Evolutionary conservation across 1,140 invertebrate genomes (phyloP).

Genomic region (Globodera ellingtonae): DNA sequence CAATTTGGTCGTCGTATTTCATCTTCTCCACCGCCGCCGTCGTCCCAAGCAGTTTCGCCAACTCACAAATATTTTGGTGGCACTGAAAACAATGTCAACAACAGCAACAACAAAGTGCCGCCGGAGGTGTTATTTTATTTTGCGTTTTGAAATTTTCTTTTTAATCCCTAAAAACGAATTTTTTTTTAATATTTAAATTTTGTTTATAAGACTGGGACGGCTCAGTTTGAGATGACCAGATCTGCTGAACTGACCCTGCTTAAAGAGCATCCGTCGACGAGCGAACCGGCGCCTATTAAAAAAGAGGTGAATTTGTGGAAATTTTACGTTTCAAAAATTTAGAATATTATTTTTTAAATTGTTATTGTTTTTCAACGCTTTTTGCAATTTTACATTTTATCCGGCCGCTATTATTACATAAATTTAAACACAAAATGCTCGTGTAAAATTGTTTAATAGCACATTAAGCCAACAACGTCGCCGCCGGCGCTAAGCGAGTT

Average conservation of each 20-base stretch:
- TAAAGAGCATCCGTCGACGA: conserved; percentile 21
- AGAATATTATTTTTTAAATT: neutral
- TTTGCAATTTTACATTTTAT: no score
- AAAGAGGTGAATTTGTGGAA: conserved; percentile 10
- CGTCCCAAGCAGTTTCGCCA: neutral
- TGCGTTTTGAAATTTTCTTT: neutral
- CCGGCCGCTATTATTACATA: no score
- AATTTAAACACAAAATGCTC: no score
- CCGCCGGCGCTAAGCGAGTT: neutral
- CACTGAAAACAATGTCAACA: neutral
- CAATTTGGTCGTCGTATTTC: neutral
- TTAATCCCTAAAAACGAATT: neutral
- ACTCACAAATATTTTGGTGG: conserved; percentile 39
- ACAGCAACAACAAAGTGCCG: neutral
- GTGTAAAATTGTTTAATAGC: neutral
- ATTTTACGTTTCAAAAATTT: no score
- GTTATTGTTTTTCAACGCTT: no score
- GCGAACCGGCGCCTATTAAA: conserved; percentile 1
- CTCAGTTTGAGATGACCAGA: conserved; percentile 51
- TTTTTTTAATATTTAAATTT: neutral
- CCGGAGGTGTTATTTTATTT: neutral
- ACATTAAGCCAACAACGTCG: neutral
- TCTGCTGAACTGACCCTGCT: conserved; percentile 45
- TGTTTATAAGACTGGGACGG: conserved; percentile 18
- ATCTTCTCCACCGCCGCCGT: conserved; percentile 5